Conservation (phyloP, 2,113 vertebrate species). For the Rostratula benghalensis region DNA sequence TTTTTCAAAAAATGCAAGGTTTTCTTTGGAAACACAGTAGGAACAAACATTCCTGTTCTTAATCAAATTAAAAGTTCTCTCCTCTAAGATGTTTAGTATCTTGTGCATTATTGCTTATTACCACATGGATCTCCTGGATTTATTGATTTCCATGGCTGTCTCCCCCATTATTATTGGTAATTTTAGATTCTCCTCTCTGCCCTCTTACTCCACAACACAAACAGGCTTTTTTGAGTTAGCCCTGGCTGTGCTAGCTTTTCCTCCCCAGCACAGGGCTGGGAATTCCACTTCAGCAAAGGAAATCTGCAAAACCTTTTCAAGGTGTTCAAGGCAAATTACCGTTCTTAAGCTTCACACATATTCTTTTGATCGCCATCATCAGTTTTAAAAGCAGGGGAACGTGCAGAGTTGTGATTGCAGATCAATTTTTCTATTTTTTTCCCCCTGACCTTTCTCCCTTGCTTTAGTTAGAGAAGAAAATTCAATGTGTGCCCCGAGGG, state of each 20-base stretch:
- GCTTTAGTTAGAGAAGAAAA: background rate
- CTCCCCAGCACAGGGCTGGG: background rate
- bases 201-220: too few relatives aligned
- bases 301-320: background rate
- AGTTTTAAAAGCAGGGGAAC: background rate
- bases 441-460: background rate
- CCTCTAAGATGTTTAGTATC: rapidly evolving
- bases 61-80: background rate
- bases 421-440: background rate
- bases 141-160: background rate
- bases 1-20: too few relatives aligned
- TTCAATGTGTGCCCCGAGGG: background rate
- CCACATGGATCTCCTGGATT: background rate
- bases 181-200: background rate
- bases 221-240: too few relatives aligned
- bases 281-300: background rate
- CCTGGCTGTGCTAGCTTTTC: background rate
- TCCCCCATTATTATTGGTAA: rapidly evolving
- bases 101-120: background rate
- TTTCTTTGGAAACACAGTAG: rapidly evolving
- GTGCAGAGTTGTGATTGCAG: background rate
- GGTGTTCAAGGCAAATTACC: background rate
- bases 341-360: background rate
- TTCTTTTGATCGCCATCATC: background rate
- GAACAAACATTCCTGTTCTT: background rate